Conservation (phyloP, 2,113 vertebrate species). For the Calonectris borealis region DNA sequence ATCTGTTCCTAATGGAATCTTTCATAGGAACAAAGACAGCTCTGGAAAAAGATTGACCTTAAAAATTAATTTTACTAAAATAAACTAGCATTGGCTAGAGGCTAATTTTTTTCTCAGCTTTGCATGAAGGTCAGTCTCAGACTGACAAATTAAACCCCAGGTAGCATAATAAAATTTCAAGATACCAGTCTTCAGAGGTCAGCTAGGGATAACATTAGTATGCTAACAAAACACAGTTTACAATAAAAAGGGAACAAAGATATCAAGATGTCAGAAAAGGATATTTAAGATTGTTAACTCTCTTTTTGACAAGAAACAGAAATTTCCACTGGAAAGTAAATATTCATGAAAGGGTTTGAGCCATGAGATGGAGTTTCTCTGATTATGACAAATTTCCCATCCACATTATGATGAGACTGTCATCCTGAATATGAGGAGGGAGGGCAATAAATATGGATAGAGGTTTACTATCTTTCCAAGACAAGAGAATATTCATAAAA, state of each 20-base stretch:
- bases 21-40: neutral
- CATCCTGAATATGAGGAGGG: neutral
- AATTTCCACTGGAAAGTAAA: conserved; percentile 28
- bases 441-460: neutral
- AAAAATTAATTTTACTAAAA: conserved; percentile 39
- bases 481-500: neutral
- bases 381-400: conserved; percentile 19
- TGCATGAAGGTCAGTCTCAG: neutral
- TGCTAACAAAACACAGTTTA: neutral
- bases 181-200: neutral
- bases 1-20: neutral
- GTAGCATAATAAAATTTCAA: conserved; percentile 13
- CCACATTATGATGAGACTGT: neutral
- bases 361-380: neutral
- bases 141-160: conserved; percentile 20
- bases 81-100: neutral
- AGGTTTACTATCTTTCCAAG: neutral
- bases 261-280: conserved; percentile 18
- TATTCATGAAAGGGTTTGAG: conserved; percentile 30
- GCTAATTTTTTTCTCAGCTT: neutral
- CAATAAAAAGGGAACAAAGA: neutral
- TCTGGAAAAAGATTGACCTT: neutral
- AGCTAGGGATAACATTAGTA: neutral
- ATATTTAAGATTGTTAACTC: conserved; percentile 1
- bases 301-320: neutral